Conservation (phyloP, 2,888 invertebrate genomes). For the Cerceris ruficornis region DNA sequence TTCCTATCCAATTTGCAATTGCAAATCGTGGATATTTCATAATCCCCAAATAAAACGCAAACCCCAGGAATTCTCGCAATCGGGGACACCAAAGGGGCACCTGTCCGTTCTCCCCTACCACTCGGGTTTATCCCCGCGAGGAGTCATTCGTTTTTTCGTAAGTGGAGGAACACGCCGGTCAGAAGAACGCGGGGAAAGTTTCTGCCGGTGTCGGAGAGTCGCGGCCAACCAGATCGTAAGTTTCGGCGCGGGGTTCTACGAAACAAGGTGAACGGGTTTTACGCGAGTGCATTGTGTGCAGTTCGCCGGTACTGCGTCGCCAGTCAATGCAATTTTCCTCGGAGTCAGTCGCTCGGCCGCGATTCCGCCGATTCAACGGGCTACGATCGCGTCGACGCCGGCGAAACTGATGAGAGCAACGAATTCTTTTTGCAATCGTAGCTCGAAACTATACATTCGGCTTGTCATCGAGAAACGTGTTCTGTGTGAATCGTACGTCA, state of each 20-base stretch:
- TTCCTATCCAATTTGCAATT: too few relatives aligned
- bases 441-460: not conserved
- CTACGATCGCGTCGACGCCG: not conserved
- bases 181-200: slow-evolving; percentile 68
- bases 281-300: slow-evolving; percentile 35
- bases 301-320: slow-evolving; percentile 18
- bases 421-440: slow-evolving; percentile 1
- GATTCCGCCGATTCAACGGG: not conserved
- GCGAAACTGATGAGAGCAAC: not conserved
- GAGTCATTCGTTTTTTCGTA: slow-evolving; percentile 28
- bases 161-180: slow-evolving; percentile 51
- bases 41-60: slow-evolving; percentile 26
- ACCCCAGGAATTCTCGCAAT: not conserved
- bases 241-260: slow-evolving; percentile 64
- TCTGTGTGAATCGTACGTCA: too few relatives aligned
- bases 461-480: not conserved
- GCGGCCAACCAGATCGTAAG: slow-evolving; percentile 51
- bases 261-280: slow-evolving; percentile 77
- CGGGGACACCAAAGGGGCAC: not conserved
- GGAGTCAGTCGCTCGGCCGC: not conserved
- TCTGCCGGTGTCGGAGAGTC: slow-evolving; percentile 51
- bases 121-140: slow-evolving; percentile 19
- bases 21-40: slow-evolving; percentile 15
- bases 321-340: slow-evolving; percentile 23
- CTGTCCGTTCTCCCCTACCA: slow-evolving; percentile 26